Conservation (phyloP, 2,888 invertebrate genomes). For the Esperia sulphurella region DNA sequence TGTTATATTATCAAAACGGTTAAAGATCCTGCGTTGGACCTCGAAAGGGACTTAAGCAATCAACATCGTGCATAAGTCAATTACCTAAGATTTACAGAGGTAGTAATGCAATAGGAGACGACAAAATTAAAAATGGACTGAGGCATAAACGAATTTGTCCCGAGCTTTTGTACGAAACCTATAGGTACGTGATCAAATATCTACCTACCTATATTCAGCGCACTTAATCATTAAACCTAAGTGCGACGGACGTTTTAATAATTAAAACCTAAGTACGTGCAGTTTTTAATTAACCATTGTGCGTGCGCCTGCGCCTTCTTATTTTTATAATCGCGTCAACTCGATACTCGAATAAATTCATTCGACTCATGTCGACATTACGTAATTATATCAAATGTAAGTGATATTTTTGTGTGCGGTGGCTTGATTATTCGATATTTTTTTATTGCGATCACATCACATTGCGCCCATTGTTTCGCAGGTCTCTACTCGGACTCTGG, state of each 20-base stretch:
- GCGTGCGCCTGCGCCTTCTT: conserved; percentile 26
- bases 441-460: conserved; percentile 52
- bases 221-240: conserved; percentile 40
- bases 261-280: conserved; percentile 35
- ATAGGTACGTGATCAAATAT: too few relatives aligned
- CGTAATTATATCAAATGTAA: conserved; percentile 50
- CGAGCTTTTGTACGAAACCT: too few relatives aligned
- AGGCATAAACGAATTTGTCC: too few relatives aligned
- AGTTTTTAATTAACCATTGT: conserved; percentile 62
- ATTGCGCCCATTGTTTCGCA: conserved; percentile 54
- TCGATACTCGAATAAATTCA: conserved; percentile 32
- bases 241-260: conserved; percentile 29
- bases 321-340: conserved; percentile 22
- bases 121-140: too few relatives aligned
- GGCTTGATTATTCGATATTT: conserved; percentile 50
- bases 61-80: too few relatives aligned
- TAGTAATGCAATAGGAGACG: too few relatives aligned
- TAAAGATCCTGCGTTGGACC: too few relatives aligned
- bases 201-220: conserved; percentile 12
- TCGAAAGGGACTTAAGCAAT: too few relatives aligned
- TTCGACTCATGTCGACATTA: conserved; percentile 45
- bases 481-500: conserved; percentile 35
- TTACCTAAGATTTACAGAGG: too few relatives aligned
- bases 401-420: conserved; percentile 46
- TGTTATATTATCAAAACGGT: too few relatives aligned